These are phyloP conservation scores for Stenolophus ochropezus DNA, from an alignment of 2,888 invertebrate species.

Conservation along the genomic window DNA sequence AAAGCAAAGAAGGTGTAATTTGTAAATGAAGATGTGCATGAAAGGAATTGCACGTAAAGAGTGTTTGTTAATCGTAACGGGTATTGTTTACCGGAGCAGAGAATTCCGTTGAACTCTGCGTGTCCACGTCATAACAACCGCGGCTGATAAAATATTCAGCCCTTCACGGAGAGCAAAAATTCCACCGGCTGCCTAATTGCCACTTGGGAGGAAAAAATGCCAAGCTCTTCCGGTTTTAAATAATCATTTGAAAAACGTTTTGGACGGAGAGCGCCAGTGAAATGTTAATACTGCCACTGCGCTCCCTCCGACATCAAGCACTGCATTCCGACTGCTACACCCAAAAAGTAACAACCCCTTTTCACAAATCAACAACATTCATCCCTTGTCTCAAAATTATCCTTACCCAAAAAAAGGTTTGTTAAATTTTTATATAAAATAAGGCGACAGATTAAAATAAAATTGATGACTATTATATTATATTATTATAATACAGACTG, in stretches of 20 bases:
- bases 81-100: neutral
- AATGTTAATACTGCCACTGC: conserved; percentile 43
- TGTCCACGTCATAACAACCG: conserved; percentile 50
- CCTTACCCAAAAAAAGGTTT: too few relatives aligned
- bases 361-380: too few relatives aligned
- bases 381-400: too few relatives aligned
- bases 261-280: conserved; percentile 43
- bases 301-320: neutral
- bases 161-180: conserved; percentile 47
- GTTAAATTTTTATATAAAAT: too few relatives aligned
- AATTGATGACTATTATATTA: too few relatives aligned
- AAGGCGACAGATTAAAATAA: too few relatives aligned
- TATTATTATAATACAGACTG: too few relatives aligned
- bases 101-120: neutral
- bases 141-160: conserved; percentile 52
- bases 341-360: neutral
- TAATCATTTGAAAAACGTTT: conserved; percentile 59
- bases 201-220: conserved; percentile 59
- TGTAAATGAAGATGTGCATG: too few relatives aligned
- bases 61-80: neutral
- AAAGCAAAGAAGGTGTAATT: too few relatives aligned
- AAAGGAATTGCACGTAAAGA: neutral
- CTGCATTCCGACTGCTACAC: too few relatives aligned
- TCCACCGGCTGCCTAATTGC: conserved; percentile 53
- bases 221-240: conserved; percentile 57